Evolutionary conservation across 2,797 vertebrate genomes (phyloP), one percentile per base, ranked within the genome.

Genomic region (Sphenopsis melanotis): DNA sequence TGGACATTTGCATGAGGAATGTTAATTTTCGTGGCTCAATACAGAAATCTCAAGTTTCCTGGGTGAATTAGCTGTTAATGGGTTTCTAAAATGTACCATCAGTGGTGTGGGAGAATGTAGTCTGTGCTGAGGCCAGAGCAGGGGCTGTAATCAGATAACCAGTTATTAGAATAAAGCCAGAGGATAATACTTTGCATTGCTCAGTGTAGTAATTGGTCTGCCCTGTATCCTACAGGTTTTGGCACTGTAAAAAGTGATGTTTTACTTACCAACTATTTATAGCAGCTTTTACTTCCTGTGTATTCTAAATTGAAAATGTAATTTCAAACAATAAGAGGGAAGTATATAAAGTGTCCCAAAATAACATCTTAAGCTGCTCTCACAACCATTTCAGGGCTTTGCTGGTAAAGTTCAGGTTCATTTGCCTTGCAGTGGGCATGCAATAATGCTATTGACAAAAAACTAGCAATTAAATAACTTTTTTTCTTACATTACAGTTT

Each of bases 181-280:
- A 30, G 80, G 94, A 90, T 96, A 95, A 97, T 92, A 94, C 90
- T 96, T 97, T 93, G 93, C 74, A 61, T 97, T 98, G 97, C 96
- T 97, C 94, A 88, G 74, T 97, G 76, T 85, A 95, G 83, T 94
- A 95, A 95, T 94, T 97, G 96, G 89, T 96, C 93, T 95, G 92
- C 96, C 94, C 87, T 47, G 36, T 97, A 79, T 94, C 87, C 94
- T 94, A 68, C 84, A 93, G 94, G 89, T 92, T 95, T 65, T 87
- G 83, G 90, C 56, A 85, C 34, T 68, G 32, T 78, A 71, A 94
- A 90, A 92, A 96, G 86, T 79, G 68, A 78, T 87, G 91, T 90
- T 94, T 94, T 64, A 97, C 96, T 79, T 93, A 79, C 66, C 68
- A 71, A 80, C 95, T 97, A 69, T 97, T 98, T 96, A 95, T 97